Evolutionary conservation across 2,797 vertebrate species (phyloP).

Genomic region (Ambastaia sidthimunki): DNA sequence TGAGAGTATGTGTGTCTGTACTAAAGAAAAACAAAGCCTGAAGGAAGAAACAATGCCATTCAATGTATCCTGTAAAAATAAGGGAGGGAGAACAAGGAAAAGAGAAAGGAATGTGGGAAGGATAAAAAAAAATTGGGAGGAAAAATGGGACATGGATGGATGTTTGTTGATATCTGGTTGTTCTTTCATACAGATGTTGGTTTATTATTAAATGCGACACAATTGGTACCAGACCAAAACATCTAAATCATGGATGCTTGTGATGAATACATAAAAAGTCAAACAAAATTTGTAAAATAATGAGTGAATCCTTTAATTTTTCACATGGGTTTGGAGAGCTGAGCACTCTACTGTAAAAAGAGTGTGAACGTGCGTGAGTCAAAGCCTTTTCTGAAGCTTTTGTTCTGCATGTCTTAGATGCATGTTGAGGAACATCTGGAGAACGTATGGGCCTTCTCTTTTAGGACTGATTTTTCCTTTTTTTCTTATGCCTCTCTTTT

Average conservation of each 20-base stretch:
- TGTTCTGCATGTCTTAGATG: conserved; percentile 25
- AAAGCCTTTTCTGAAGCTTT: conserved; percentile 42
- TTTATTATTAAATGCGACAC: conserved; percentile 17
- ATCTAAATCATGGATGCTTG: not conserved
- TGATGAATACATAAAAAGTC: not conserved
- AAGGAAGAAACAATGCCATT: conserved; percentile 42
- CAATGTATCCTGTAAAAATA: conserved; percentile 38
- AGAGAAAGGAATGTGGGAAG: conserved; percentile 41
- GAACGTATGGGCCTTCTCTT: conserved; percentile 60
- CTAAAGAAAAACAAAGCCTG: conserved; percentile 34
- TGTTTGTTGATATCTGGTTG: conserved; percentile 25
- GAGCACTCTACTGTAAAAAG: conserved; percentile 23
- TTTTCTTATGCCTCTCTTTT: conserved; percentile 37
- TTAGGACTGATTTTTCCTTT: conserved; percentile 29
- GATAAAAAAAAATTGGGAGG: conserved; percentile 29
- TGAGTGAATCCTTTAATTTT: not conserved
- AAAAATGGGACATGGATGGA: conserved; percentile 17
- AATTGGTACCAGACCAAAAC: conserved; percentile 9
- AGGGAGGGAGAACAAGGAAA: conserved; percentile 24
- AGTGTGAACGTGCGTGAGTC: conserved; percentile 27
- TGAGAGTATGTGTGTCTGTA: conserved; percentile 16
- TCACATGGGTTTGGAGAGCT: conserved; percentile 2
- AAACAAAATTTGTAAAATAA: conserved; percentile 10
- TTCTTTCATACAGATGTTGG: conserved; percentile 39
- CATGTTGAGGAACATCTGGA: conserved; percentile 69